Base-by-base conservation (phyloP, 2,888 invertebrate species). In the Anthophora plumipes region DNA sequence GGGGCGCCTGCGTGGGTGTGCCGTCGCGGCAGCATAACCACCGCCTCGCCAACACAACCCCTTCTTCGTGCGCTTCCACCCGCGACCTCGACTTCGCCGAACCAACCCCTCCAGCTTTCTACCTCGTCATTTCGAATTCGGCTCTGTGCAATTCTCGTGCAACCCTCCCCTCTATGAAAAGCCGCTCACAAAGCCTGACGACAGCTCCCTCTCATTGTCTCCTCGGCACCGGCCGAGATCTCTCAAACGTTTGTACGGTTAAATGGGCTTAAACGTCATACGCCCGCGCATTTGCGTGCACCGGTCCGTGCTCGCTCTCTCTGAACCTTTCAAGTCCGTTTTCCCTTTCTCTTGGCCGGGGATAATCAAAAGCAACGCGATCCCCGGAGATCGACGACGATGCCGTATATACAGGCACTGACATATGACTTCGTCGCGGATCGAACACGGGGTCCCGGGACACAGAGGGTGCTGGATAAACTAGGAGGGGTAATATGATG, bases 141-240 rank as follows among this genome's bases (percentile, higher is more conserved):
- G 75, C 66, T 69, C 68, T 59, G 83, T 67, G 73, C 82, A 79
- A 75, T 82, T 85, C 85, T 77, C 84, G 71, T 64, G 64, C 74
- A 76, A 85, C 84, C 43, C 46, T 14, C 39, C 60, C 66, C 31
- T n/a, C 87, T 83, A 80, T 83, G 84, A 84, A 87, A 89, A 88
- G 84, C 87, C 88, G 88, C 89, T 84, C 84, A 89, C 86, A 89
- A 88, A 88, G 86, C 86, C 77, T 78, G 90, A 89, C 90, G 90
- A 91, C 91, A 91, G 90, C 89, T 88, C 87, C 88, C 87, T 87
- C 88, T 89, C 89, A 90, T 90, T 91, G 90, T 91, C 88, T 83
- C 80, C 80, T 74, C 78, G 69, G 79, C 76, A 77, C 81, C 77
- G 84, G 77, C 71, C 78, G 79, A 80, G 82, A 85, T 79, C 83